Evolutionary conservation across 2,888 invertebrate species (phyloP).

Genomic region (Scaptomyza cyrtandrae): DNA sequence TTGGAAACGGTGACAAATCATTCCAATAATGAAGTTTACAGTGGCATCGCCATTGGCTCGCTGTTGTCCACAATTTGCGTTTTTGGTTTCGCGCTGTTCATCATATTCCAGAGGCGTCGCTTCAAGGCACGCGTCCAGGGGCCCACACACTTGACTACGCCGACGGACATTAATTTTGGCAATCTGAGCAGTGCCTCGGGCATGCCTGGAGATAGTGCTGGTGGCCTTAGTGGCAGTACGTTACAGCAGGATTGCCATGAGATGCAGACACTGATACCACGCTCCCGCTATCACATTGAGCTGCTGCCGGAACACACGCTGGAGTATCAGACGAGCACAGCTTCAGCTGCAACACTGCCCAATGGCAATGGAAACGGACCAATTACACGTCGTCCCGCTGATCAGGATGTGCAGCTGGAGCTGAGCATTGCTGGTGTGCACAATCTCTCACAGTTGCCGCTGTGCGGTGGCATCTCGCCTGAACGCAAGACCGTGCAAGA

Average conservation of each 20-base stretch:
- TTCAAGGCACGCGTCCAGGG: conserved; percentile 82
- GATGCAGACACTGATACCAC: conserved; percentile 84
- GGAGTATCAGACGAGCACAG: conserved; percentile 76
- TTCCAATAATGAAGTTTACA: conserved; percentile 78
- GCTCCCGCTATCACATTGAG: conserved; percentile 75
- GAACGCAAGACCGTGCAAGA: conserved; percentile 62
- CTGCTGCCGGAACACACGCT: conserved; percentile 69
- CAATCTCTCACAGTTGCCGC: conserved; percentile 77
- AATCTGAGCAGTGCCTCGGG: conserved; percentile 79
- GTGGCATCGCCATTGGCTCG: conserved; percentile 83
- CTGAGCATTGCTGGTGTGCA: conserved; percentile 72
- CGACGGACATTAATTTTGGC: conserved; percentile 82
- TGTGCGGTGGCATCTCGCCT: conserved; percentile 75
- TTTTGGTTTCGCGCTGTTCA: conserved; percentile 80
- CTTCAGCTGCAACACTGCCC: conserved; percentile 65
- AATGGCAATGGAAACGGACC: conserved; percentile 74
- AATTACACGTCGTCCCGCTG: conserved; percentile 39
- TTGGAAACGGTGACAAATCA: conserved; percentile 61
- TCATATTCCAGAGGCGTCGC: conserved; percentile 81
- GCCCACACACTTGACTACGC: conserved; percentile 80
- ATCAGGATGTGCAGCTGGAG: conserved; percentile 48
- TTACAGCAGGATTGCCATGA: conserved; percentile 83
- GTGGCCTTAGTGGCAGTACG: conserved; percentile 80
- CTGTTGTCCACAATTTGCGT: conserved; percentile 81
- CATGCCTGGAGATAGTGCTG: conserved; percentile 81